These are phyloP conservation scores for Lophius piscatorius DNA, from an alignment of 2,113 vertebrate species.

Conservation along the genomic window DNA sequence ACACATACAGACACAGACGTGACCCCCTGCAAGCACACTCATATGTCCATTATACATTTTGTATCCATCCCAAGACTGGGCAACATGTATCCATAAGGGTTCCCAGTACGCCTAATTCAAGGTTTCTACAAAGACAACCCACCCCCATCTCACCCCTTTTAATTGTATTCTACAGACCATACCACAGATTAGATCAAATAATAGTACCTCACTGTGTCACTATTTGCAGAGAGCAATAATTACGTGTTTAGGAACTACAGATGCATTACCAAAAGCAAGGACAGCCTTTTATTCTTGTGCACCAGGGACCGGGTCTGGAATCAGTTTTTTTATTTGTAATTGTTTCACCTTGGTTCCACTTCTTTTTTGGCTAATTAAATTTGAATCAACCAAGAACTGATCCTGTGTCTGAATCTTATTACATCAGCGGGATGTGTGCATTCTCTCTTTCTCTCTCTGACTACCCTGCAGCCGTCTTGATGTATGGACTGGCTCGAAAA, in stretches of 20 bases:
- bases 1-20: conserved; percentile 10
- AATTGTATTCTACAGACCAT: neutral
- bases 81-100: conserved; percentile 7
- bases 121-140: conserved; percentile 4
- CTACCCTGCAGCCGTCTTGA: conserved; percentile 7
- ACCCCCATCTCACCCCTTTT: neutral
- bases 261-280: neutral
- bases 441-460: neutral
- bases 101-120: conserved; percentile 24
- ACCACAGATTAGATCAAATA: neutral
- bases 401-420: neutral
- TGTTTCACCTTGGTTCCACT: neutral
- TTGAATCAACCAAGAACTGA: neutral
- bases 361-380: neutral
- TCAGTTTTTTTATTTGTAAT: neutral
- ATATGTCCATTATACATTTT: conserved; percentile 35
- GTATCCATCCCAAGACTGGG: conserved; percentile 12
- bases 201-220: too few species aligned
- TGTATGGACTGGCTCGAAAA: conserved; percentile 5
- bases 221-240: neutral
- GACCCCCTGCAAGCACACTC: conserved; percentile 30
- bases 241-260: neutral
- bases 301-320: neutral
- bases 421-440: neutral
- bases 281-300: neutral